Base-by-base conservation (phyloP, 2,797 vertebrate species). In the Sebastes oblongus region DNA sequence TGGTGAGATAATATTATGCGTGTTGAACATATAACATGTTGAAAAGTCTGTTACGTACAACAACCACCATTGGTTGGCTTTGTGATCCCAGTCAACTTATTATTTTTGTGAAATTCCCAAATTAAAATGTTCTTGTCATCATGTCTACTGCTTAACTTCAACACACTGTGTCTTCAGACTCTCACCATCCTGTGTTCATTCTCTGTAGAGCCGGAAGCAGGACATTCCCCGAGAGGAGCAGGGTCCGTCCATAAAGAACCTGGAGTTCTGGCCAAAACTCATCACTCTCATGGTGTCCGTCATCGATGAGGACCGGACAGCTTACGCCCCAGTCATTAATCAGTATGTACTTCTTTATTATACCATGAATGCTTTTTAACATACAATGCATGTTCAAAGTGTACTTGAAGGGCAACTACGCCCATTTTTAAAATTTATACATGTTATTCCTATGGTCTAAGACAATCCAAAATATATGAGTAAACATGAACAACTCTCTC, bases 251-350 rank as follows among this genome's bases (percentile, higher is more conserved):
- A 97, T 96, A 87, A 98, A 99, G 94, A 99, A 98, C 90, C 93
- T 99, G 95, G 98, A 99, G 88, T 99, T 99, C 91, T 99, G 98
- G 98, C 97, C 97, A 54, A 99, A 99, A 69, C 95, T 99, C 87
- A 99, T 99, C 91, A 99, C 98, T 42, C 91, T 99, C 78, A 99
- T 99, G 97, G 96, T 99, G 81, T 98, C 98, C 25, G 97, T 99
- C 65, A 98, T 99, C 77, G 98, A 99, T 84, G 98, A 99, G 73
- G 98, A 99, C 93, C 96, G 97, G 85, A 97, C 96, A 1, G 97
- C 97, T 3, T 99, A 99, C 89, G 97, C 98, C 3, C 98, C 98
- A 54, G 90, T 97, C 81, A 94, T 99, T 89, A 99, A 99, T 92
- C 98, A 99, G 98, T 99, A 96, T 92, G 98, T 97, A 54, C 42